Evolutionary conservation across 2,797 vertebrate genomes (phyloP).

Genomic region (Brachyalestes nurse): DNA sequence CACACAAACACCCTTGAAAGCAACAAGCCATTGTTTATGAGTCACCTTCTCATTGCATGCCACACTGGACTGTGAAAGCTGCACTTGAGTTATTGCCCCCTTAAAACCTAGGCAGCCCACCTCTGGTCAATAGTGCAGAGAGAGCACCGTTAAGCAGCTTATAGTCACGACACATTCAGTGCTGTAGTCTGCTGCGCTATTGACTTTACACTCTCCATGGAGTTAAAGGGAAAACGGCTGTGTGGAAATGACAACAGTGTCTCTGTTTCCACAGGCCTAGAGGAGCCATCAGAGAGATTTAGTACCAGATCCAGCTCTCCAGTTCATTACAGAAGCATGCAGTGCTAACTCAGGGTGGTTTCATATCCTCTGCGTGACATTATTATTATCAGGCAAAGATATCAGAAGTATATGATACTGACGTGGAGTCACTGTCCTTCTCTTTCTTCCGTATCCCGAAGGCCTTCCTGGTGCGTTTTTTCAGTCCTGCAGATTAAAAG

Average conservation of each 20-base stretch:
- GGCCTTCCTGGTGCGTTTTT: conserved; percentile 99
- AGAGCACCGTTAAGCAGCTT: conserved; percentile 17
- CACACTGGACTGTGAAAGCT: conserved; percentile 9
- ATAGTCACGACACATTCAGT: conserved; percentile 17
- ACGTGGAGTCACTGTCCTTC: conserved; percentile 98
- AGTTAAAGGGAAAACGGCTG: background rate
- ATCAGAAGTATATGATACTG: conserved; percentile 65
- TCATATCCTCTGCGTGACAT: background rate
- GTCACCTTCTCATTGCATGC: conserved; percentile 4
- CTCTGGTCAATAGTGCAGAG: background rate
- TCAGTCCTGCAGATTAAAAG: conserved; percentile 85
- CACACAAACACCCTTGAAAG: background rate
- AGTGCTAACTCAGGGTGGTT: background rate
- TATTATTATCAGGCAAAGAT: background rate
- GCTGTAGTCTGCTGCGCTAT: conserved; percentile 16
- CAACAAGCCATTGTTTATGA: conserved; percentile 13
- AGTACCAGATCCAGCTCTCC: background rate
- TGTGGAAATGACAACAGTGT: background rate
- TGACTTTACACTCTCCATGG: background rate
- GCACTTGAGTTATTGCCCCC: background rate
- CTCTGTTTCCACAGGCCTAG: background rate
- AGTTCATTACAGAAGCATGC: background rate
- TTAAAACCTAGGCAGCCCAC: background rate
- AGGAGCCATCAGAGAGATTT: background rate
- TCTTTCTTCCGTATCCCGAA: conserved; percentile 99